These are phyloP conservation scores for Protobothrops flavoviridis DNA, from an alignment of 2,113 vertebrate genomes.

Conservation along the genomic window DNA sequence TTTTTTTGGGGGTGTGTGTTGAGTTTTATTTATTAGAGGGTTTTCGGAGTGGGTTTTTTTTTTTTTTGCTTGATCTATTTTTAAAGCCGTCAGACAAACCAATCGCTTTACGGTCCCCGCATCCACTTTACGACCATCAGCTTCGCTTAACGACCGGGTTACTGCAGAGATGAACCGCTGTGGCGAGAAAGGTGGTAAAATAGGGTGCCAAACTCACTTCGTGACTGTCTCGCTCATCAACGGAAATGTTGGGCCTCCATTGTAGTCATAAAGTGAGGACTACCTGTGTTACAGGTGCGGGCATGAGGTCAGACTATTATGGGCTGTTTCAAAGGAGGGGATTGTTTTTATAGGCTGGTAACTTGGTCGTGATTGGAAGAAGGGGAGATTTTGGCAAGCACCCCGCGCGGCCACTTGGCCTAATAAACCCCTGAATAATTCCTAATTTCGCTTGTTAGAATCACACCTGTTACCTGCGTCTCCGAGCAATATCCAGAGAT, in stretches of 20 bases:
- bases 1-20: not conserved
- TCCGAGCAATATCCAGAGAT: slow-evolving; percentile 39
- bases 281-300: not conserved
- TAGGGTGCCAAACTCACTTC: too few species aligned
- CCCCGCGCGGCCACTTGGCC: slow-evolving; percentile 65
- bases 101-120: not conserved
- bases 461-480: slow-evolving; percentile 67
- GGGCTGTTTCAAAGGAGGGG: slow-evolving; percentile 59
- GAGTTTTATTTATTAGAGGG: not conserved
- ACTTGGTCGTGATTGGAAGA: slow-evolving; percentile 57
- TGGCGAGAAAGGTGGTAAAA: too few species aligned
- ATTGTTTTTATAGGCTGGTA: slow-evolving; percentile 59
- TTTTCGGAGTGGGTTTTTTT: not conserved
- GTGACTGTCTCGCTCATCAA: too few species aligned
- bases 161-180: too few species aligned
- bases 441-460: slow-evolving; percentile 67
- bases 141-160: not conserved
- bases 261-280: too few species aligned
- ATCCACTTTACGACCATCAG: not conserved
- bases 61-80: not conserved
- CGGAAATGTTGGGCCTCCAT: too few species aligned
- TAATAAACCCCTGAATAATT: slow-evolving; percentile 62
- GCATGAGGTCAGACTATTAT: slow-evolving; percentile 32
- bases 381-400: slow-evolving; percentile 56
- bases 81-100: not conserved